phyloP scores from a whole-genome alignment of 2,113 vertebrate species.

The Pyrgilauda ruficollis region DNA sequence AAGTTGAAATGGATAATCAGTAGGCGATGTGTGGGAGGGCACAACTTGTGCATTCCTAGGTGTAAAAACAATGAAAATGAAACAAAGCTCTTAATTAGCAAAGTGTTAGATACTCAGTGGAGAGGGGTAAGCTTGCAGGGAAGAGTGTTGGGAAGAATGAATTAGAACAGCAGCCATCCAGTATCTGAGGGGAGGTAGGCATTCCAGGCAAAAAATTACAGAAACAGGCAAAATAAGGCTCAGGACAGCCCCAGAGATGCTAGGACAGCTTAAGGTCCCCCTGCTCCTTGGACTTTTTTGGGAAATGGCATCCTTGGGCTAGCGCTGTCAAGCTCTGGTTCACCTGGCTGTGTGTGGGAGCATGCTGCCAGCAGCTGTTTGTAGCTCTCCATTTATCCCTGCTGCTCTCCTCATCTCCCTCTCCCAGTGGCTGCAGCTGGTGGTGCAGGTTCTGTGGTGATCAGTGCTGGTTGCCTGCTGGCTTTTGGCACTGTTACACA shows the following conservation, averaged over 20 bases:
- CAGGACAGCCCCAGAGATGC: neutral
- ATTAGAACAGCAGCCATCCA: neutral
- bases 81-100: neutral
- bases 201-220: neutral
- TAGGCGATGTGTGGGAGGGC: neutral
- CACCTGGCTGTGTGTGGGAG: rapidly evolving
- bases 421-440: neutral
- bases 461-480: rapidly evolving
- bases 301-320: neutral
- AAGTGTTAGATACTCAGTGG: neutral
- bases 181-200: neutral
- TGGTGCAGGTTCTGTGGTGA: neutral
- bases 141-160: neutral
- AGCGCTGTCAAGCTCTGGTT: rapidly evolving
- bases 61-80: neutral
- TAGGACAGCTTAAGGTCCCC: neutral
- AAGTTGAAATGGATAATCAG: neutral
- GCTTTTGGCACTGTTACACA: neutral
- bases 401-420: neutral
- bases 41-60: neutral
- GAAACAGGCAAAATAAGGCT: neutral
- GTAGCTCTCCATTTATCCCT: neutral
- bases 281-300: neutral
- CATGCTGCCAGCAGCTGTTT: rapidly evolving
- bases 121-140: neutral